These are phyloP conservation scores for Saiga tatarica DNA, from an alignment of 2,113 vertebrate species.

Conservation along the genomic window DNA sequence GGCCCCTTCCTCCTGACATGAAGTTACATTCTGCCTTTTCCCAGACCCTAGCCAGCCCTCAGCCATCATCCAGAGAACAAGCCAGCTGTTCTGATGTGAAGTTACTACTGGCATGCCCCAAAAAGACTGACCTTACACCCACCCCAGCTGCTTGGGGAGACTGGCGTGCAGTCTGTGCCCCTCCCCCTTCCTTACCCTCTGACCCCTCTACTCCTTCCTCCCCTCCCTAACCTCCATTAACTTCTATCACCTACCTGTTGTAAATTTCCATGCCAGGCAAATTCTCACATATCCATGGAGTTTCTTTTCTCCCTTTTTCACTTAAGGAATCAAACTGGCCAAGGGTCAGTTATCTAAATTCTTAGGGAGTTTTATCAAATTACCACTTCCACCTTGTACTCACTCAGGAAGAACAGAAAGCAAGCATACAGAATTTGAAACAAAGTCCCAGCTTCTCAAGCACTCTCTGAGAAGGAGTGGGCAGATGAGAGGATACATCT, in stretches of 20 bases:
- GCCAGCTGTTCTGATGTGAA: neutral
- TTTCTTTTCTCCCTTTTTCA: neutral
- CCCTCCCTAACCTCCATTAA: neutral
- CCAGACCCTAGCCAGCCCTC: neutral
- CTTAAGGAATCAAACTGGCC: neutral
- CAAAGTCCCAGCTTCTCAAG: neutral
- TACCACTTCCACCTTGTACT: neutral
- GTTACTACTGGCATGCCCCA: neutral
- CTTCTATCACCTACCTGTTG: neutral
- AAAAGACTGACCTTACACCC: neutral
- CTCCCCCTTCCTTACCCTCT: neutral
- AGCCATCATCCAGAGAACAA: neutral
- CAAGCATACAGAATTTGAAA: neutral
- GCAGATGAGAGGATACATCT: neutral
- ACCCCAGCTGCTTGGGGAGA: too few species aligned
- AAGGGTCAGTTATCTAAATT: neutral
- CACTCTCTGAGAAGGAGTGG: neutral
- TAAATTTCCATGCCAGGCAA: neutral
- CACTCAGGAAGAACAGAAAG: neutral
- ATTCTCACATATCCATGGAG: neutral
- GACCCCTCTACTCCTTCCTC: too few species aligned
- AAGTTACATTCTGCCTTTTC: neutral
- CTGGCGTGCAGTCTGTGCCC: rapidly evolving
- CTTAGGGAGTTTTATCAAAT: neutral
- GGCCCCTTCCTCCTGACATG: neutral